Conservation (phyloP, 2,797 vertebrate genomes). For the Amblyraja radiata region DNA sequence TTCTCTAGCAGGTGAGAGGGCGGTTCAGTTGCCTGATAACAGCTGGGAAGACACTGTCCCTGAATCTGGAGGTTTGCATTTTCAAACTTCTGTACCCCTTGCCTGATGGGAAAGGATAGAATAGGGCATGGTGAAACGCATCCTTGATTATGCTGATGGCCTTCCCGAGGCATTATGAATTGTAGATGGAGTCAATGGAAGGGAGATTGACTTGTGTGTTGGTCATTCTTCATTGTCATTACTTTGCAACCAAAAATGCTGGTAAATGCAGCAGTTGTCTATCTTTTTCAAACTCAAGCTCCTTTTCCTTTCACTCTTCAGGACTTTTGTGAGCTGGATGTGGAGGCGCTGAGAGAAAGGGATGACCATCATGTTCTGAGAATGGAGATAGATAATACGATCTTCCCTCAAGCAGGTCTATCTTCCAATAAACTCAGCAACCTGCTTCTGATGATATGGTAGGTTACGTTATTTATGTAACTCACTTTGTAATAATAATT, state of each 20-base stretch:
- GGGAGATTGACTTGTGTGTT: no score
- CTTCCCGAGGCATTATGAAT: no score
- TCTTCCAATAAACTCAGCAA: not conserved
- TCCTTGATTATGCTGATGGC: no score
- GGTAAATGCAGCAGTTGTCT: not conserved
- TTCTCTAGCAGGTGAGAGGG: no score
- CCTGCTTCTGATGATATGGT: not conserved
- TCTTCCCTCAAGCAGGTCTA: not conserved
- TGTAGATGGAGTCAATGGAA: no score
- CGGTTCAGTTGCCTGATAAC: no score
- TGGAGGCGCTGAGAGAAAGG: not conserved
- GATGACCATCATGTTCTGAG: not conserved
- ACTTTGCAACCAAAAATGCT: not conserved
- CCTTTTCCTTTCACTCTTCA: not conserved
- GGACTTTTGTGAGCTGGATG: not conserved
- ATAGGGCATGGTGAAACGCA: no score
- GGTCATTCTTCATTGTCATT: not conserved
- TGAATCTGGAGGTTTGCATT: no score
- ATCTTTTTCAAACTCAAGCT: not conserved
- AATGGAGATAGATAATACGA: not conserved
- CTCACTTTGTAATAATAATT: not conserved
- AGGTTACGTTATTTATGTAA: not conserved
- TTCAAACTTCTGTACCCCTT: no score
- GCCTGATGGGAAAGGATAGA: no score
- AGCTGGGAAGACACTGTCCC: no score